A percentile compares a stretch with the other conserved stretches of the same genome.
These are phyloP conservation scores for Amniataba percoides DNA, from an alignment of 2,797 vertebrate species.

Conservation along the genomic window DNA sequence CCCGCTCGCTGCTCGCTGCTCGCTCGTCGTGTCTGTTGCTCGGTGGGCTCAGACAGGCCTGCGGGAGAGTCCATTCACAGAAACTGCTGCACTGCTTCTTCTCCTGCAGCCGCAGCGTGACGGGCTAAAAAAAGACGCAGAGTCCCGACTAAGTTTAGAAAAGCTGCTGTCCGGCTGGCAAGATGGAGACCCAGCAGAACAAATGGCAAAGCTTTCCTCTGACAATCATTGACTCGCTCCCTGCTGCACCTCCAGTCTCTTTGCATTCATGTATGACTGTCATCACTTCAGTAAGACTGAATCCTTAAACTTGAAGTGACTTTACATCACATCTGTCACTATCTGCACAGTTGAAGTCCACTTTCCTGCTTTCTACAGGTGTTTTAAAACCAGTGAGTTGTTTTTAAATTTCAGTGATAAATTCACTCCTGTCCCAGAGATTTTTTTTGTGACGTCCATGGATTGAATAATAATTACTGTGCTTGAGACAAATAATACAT, in stretches of 20 bases:
- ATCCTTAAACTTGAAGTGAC: too few relatives aligned
- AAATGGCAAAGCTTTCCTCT: neutral
- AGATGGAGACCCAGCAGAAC: conserved; percentile 6
- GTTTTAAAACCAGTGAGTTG: too few relatives aligned
- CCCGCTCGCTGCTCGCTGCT: too few relatives aligned
- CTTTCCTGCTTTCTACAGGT: too few relatives aligned
- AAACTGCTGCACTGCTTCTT: neutral
- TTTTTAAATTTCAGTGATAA: too few relatives aligned
- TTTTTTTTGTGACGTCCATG: too few relatives aligned
- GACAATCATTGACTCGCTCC: neutral
- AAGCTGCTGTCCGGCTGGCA: conserved; percentile 1
- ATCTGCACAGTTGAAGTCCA: too few relatives aligned
- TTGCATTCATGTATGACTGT: neutral
- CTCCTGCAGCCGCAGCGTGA: neutral
- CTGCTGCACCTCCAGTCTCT: neutral
- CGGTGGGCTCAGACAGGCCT: neutral
- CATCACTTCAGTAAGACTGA: too few relatives aligned
- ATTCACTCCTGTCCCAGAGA: too few relatives aligned
- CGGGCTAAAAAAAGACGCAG: conserved; percentile 53
- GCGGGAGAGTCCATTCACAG: neutral
- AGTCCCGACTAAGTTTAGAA: conserved; percentile 12
- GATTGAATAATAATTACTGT: too few relatives aligned
- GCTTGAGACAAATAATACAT: too few relatives aligned
- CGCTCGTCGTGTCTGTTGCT: neutral
- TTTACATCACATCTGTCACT: too few relatives aligned